These are phyloP conservation scores for Ennomos fuscantarius DNA, from an alignment of 2,888 invertebrate genomes.

Conservation along the genomic window DNA sequence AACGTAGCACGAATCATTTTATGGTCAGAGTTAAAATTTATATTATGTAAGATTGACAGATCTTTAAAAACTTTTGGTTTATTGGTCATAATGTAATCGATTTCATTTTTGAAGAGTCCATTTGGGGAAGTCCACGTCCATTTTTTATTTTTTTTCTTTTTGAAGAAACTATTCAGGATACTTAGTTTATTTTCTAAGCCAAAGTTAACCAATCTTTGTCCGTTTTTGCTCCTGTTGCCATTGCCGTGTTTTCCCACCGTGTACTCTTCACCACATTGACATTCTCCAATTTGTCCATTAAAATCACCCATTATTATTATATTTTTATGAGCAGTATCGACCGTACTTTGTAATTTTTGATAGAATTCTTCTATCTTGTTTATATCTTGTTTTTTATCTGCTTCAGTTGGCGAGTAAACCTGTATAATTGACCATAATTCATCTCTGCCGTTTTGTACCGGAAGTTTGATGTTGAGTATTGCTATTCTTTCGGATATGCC, in stretches of 20 bases:
- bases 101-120: too few relatives aligned
- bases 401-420: slow-evolving; percentile 4
- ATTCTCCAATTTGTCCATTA: slow-evolving; percentile 3
- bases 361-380: slow-evolving; percentile 3
- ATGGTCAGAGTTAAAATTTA: too few relatives aligned
- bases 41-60: too few relatives aligned
- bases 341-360: slow-evolving; percentile 2
- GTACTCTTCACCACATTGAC: slow-evolving; percentile 2
- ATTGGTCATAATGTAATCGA: too few relatives aligned
- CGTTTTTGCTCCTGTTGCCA: slow-evolving; percentile 5
- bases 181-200: slow-evolving; percentile 6
- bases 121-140: too few relatives aligned
- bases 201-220: slow-evolving; percentile 4
- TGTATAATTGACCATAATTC: too few relatives aligned
- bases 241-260: slow-evolving; percentile 3
- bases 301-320: slow-evolving; percentile 2
- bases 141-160: too few relatives aligned
- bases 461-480: too few relatives aligned
- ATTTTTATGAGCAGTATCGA: slow-evolving; percentile 3
- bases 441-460: too few relatives aligned
- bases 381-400: slow-evolving; percentile 2
- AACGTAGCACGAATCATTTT: too few relatives aligned
- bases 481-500: too few relatives aligned
- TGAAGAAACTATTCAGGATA: slow-evolving; percentile 1
- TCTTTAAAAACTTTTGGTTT: too few relatives aligned